A percentile compares a stretch with the other conserved stretches of the same genome.
Evolutionary conservation across 2,797 vertebrate genomes (phyloP).

Genomic region (Anableps anableps): DNA sequence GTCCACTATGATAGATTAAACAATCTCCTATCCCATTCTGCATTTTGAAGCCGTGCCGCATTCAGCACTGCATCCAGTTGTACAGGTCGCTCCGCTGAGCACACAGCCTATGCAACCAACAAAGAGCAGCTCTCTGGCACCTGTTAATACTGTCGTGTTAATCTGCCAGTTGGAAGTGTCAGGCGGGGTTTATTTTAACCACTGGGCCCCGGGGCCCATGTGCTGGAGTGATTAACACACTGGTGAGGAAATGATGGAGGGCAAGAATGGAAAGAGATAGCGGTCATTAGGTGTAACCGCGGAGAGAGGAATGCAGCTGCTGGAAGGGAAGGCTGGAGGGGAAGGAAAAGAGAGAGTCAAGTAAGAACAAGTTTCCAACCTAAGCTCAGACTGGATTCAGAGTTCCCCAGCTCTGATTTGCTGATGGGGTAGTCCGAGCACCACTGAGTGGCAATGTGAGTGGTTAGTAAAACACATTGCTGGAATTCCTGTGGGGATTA

Average conservation of each 20-base stretch:
- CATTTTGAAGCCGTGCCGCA: constrained; percentile 52
- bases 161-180: constrained; percentile 77
- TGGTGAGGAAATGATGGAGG: constrained; percentile 68
- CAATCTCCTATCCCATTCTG: constrained; percentile 18
- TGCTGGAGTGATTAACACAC: constrained; percentile 70
- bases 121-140: constrained; percentile 62
- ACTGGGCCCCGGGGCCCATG: constrained; percentile 65
- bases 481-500: constrained; percentile 76
- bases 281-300: constrained; percentile 69
- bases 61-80: constrained; percentile 59
- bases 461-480: constrained; percentile 57
- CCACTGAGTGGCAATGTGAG: not conserved
- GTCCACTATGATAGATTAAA: constrained; percentile 14
- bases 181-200: constrained; percentile 78
- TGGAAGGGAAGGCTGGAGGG: constrained; percentile 43
- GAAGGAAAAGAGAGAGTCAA: constrained; percentile 47
- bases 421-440: constrained; percentile 25
- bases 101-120: constrained; percentile 15
- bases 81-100: constrained; percentile 8
- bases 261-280: constrained; percentile 70
- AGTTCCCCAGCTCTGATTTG: constrained; percentile 22
- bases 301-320: constrained; percentile 67
- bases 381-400: constrained; percentile 55
- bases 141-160: constrained; percentile 79
- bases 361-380: constrained; percentile 75